Conservation (phyloP, 1,140 invertebrate species). For the Plutomurus gul region DNA sequence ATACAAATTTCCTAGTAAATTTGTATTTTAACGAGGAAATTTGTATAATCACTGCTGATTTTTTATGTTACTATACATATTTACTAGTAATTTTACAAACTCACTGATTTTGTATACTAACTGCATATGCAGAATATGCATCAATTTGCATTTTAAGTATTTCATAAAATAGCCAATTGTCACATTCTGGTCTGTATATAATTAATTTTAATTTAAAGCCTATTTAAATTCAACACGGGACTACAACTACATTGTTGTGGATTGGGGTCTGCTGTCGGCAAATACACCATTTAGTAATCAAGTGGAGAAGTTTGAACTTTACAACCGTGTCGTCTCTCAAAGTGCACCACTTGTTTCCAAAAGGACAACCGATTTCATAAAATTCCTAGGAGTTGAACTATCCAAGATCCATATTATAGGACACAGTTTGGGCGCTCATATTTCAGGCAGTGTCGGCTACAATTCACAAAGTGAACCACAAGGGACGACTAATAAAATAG, state of each 20-base stretch:
- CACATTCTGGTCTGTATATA: background rate
- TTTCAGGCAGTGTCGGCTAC: background rate
- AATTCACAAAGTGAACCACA: background rate
- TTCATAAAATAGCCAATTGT: no score
- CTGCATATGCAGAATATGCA: no score
- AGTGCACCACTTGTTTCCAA: background rate
- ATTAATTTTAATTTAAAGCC: background rate
- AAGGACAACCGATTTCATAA: background rate
- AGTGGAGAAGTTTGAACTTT: background rate
- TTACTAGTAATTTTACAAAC: no score
- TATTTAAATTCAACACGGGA: background rate
- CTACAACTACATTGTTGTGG: background rate
- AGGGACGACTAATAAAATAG: background rate
- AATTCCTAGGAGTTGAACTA: background rate
- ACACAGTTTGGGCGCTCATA: conserved; percentile 67
- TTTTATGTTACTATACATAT: no score
- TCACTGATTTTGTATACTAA: background rate
- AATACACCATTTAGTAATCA: background rate
- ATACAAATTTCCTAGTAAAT: no score
- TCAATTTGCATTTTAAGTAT: background rate
- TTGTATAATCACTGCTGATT: no score
- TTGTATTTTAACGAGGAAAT: no score
- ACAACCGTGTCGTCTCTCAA: background rate
- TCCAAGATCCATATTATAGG: background rate
- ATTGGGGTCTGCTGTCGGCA: background rate